Base-by-base conservation (phyloP, 1,140 invertebrate species). In the Drosophila subpulchrella region DNA sequence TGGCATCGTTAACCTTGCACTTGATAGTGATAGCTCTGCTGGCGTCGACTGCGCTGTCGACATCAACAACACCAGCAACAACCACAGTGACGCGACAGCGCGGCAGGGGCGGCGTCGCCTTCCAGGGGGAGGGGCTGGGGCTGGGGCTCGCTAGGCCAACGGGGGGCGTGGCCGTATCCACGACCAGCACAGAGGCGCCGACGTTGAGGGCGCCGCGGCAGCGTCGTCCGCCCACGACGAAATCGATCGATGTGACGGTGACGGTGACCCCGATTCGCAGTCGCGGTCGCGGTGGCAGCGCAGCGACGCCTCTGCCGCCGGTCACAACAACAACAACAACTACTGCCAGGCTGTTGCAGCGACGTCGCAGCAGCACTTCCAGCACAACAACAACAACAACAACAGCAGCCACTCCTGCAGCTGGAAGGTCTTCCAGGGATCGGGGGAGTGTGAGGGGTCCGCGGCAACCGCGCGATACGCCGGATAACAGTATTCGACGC, bases 1-100 rank as follows among this genome's bases (percentile, higher is more conserved):
- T 92, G 91, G 91, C 85, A 81, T 89, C 91, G 80, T 81, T 92
- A 78, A 77, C 90, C 84, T 91, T 92, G 88, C 88, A 90, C 84
- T 91, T 91, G 84, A 81, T 90, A 48, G 78, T 81, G 71, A 68
- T 91, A 77, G 68, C 88, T 72, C 62, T 91, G 74, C 62, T 92
- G 42, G 63, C 82, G 46, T 63, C 67, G 56, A 74, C 66, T 13
- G 75, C 81, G n/a, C 34, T 71, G 30, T 44, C 70, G 41, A 62
- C 32, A 34, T 0, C 32, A 10, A 34, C 57, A 41, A 32, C 78
- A 11, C 46, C 75, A n/a, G 27, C 61, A 50, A 54, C 56, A 24
- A 5, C 51, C 32, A 67, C 65, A 46, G 41, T 46, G 39, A 32
- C 67, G 30, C 66, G 77, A 8, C 76, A 76, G 27, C 81, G 83